Percentiles rank a stretch among this genome's conserved stretches.
Evolutionary conservation across 1,140 invertebrate species (phyloP).

Genomic region (Bombus difficillimus): DNA sequence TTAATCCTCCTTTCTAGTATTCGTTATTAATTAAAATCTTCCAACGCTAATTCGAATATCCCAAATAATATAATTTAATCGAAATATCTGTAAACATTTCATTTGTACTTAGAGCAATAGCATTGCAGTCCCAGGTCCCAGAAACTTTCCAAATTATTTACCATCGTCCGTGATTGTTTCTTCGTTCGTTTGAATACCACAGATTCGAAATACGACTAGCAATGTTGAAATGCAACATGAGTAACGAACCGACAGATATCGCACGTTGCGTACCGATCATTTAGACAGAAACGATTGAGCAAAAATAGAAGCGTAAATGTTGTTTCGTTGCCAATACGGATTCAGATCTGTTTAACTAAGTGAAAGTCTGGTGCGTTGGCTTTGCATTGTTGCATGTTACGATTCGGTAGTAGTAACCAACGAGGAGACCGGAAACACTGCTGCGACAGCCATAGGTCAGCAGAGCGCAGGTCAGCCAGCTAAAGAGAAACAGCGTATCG

Average conservation of each 20-base stretch:
- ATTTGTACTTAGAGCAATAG: too few relatives aligned
- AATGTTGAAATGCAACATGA: not conserved
- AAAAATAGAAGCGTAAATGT: slow-evolving; percentile 18
- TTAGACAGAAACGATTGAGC: not conserved
- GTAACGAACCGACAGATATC: not conserved
- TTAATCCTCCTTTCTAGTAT: too few relatives aligned
- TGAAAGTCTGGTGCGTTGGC: slow-evolving; percentile 81
- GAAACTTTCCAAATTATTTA: too few relatives aligned
- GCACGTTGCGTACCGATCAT: not conserved
- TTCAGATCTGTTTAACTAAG: slow-evolving; percentile 73
- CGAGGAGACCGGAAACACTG: slow-evolving; percentile 78
- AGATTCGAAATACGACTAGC: too few relatives aligned
- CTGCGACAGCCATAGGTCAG: slow-evolving; percentile 69
- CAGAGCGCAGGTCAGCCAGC: slow-evolving; percentile 72
- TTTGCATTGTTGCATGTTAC: slow-evolving; percentile 84
- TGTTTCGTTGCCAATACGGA: slow-evolving; percentile 53
- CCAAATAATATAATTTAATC: too few relatives aligned
- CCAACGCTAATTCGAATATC: too few relatives aligned
- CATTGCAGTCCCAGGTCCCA: too few relatives aligned
- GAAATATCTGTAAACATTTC: too few relatives aligned
- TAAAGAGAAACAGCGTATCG: slow-evolving; percentile 80
- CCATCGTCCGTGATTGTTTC: too few relatives aligned
- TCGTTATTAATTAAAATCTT: too few relatives aligned
- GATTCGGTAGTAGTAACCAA: slow-evolving; percentile 82
- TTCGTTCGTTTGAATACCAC: too few relatives aligned